Percentiles rank a stretch among this genome's conserved stretches.
Evolutionary conservation across 2,113 vertebrate genomes (phyloP).

Genomic region (Podocnemis expansa): DNA sequence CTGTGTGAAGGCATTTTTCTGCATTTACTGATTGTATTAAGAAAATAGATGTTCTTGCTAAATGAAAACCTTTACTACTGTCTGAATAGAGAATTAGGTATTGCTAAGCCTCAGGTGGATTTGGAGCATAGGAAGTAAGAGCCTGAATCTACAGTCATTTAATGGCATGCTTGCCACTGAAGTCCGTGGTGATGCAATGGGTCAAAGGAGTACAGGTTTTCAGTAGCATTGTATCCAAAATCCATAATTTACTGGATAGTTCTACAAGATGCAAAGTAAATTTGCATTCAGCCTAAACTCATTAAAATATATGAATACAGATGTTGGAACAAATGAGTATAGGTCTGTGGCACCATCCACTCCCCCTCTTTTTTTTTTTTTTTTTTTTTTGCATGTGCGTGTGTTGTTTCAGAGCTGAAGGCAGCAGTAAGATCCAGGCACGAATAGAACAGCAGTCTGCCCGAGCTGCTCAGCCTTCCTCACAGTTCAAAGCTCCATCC

Average conservation of each 20-base stretch:
- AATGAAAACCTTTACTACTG: conserved; percentile 21
- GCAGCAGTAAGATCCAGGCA: conserved; percentile 98
- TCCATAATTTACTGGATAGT: not conserved
- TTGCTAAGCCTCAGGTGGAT: not conserved
- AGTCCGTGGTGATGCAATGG: not conserved
- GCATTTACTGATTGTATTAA: not conserved
- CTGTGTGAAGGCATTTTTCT: not conserved
- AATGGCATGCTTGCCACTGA: not conserved
- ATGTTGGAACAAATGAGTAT: not conserved
- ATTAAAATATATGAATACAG: not conserved
- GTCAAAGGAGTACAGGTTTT: not conserved
- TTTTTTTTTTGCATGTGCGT: not conserved
- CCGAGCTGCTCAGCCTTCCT: conserved; percentile 84
- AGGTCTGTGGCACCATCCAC: not conserved
- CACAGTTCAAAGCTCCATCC: conserved; percentile 90
- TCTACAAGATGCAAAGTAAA: not conserved
- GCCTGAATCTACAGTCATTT: not conserved
- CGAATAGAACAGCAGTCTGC: conserved; percentile 94
- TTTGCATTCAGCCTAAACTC: not conserved
- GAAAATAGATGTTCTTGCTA: conserved; percentile 1
- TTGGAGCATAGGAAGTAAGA: conserved; percentile 1
- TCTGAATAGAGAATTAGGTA: conserved; percentile 14
- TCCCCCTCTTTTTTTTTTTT: too few relatives aligned
- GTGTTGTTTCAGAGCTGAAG: conserved; percentile 88
- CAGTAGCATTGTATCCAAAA: not conserved